Percentiles rank a stretch among this genome's conserved stretches.
Evolutionary conservation across 2,113 vertebrate species (phyloP).

Genomic region (Lucifuga dentata): DNA sequence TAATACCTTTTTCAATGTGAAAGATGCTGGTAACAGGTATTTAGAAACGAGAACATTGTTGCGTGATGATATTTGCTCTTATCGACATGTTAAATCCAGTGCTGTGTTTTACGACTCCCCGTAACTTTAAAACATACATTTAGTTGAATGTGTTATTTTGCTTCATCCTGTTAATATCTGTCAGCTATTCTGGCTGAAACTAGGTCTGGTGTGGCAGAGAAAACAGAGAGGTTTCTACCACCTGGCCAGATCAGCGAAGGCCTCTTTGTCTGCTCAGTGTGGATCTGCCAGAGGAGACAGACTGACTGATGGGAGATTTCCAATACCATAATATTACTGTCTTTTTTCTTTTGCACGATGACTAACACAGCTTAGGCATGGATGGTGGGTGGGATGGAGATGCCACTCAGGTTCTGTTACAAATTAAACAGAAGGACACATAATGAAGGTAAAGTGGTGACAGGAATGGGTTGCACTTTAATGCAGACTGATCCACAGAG

Average conservation of each 20-base stretch:
- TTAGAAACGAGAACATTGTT: too few species aligned
- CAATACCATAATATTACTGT: too few species aligned
- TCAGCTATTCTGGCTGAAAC: conserved; percentile 11
- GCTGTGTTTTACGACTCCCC: too few species aligned
- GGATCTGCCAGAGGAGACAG: conserved; percentile 5
- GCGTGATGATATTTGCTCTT: too few species aligned
- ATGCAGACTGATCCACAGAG: conserved; percentile 62
- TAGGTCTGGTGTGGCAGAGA: background rate
- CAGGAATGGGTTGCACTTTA: conserved; percentile 44
- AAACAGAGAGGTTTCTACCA: conserved; percentile 3
- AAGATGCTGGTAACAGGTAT: too few species aligned
- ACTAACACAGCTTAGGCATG: too few species aligned
- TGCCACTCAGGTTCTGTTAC: conserved; percentile 28
- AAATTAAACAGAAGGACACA: conserved; percentile 49
- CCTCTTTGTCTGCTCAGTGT: conserved; percentile 22
- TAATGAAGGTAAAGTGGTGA: conserved; percentile 57
- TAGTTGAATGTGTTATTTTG: background rate
- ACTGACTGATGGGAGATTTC: background rate
- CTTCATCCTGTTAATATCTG: conserved; percentile 12
- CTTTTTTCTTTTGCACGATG: too few species aligned
- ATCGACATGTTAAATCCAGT: too few species aligned
- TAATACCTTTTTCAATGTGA: too few species aligned
- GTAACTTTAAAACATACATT: background rate
- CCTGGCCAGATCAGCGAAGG: conserved; percentile 7
- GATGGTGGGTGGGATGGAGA: background rate